Base-by-base conservation (phyloP, 1,140 invertebrate species). In the Cherax quadricarinatus region DNA sequence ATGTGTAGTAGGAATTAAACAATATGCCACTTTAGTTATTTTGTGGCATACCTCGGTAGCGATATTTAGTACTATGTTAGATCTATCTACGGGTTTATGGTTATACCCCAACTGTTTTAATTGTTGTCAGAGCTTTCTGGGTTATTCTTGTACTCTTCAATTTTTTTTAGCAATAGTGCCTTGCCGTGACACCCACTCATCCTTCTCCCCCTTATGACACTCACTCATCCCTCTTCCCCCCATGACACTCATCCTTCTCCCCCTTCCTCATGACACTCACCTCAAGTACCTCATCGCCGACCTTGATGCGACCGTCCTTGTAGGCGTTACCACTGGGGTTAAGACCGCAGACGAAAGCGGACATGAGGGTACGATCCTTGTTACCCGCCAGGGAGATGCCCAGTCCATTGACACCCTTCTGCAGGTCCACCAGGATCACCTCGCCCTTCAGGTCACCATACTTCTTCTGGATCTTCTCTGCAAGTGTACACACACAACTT, bases 221-320 rank as follows among this genome's bases (percentile, higher is more conserved):
- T 9, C 57, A 60, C 9, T 10, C n/a, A n/a, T n/a, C n/a, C n/a
- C n/a, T n/a, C n/a, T n/a, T 60, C 57, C 57, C 30, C 30, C 30
- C 30, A 41, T 41, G 30, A 41, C 30, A 41, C 30, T 41, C 30
- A 41, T 3, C 0, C 57, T 3, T 3, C 30, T 41, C 30, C 0
- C 57, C 0, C 57, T 3, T 3, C 48, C 10, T 2, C 30, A 41
- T 41, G 30, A 41, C 5, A 66, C 95, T 94, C 94, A 98, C 98
- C 96, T 99, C 98, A 16, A 99, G 95, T 93, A 99, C 97, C 95
- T 99, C 98, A 95, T 99, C 99, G 1, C 99, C 99, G 53, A 99
- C 97, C 94, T 97, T 96, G 4, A 99, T 96, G 10, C 97, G 96
- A 6, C 97, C 97, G 53, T 97, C 96, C 92, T 96, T 97, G 88